Evolutionary conservation across 2,113 vertebrate species (phyloP).

Genomic region (Ameiurus melas): DNA sequence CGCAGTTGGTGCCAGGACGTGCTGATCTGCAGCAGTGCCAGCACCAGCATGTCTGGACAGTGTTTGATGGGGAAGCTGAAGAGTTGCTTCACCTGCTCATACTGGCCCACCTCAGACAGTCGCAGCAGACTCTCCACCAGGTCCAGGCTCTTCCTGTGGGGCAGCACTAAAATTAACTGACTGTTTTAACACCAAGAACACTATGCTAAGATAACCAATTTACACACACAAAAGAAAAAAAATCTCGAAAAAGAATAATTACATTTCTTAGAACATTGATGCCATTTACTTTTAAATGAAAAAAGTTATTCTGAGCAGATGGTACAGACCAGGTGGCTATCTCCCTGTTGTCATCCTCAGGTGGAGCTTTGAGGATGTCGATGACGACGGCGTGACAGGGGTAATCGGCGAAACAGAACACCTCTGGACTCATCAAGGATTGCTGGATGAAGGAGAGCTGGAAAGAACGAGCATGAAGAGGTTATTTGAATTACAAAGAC

Average conservation of each 20-base stretch:
- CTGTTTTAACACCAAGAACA: not conserved
- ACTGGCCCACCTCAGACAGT: conserved; percentile 94
- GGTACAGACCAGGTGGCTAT: conserved; percentile 89
- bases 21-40: conserved; percentile 95
- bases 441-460: conserved; percentile 98
- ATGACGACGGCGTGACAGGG: conserved; percentile 94
- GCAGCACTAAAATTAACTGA: no score
- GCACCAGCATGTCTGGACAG: conserved; percentile 97
- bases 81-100: conserved; percentile 98
- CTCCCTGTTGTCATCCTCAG: conserved; percentile 98
- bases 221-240: not conserved
- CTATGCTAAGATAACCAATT: not conserved
- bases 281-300: not conserved
- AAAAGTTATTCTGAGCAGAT: not conserved
- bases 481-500: not conserved
- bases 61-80: conserved; percentile 99
- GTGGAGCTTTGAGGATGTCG: conserved; percentile 97
- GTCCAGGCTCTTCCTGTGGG: conserved; percentile 95
- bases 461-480: conserved; percentile 25
- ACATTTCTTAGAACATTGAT: not conserved
- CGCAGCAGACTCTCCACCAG: conserved; percentile 93
- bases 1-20: conserved; percentile 97
- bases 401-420: conserved; percentile 98
- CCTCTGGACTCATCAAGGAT: conserved; percentile 94
- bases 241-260: not conserved